Base-by-base conservation (phyloP, 2,113 vertebrate genomes). In the Lichenostomus cassidix region DNA sequence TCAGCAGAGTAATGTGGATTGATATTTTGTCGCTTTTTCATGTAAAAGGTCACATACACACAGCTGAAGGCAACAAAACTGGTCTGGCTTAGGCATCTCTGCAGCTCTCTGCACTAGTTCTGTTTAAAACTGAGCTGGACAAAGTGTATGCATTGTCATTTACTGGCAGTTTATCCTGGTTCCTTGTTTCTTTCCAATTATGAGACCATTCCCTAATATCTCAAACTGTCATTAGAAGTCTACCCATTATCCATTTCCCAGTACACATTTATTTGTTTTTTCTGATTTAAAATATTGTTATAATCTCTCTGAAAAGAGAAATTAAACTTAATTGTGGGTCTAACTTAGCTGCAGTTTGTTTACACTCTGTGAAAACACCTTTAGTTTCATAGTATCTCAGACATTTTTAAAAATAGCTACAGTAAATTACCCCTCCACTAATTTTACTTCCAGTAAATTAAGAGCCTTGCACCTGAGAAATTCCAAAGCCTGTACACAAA, bases 401-500 rank as follows among this genome's bases (percentile, higher is more conserved):
- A 81, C 18, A 75, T 47, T 75, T 93, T 49, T 20, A 39, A 35
- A 86, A 94, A 95, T 87, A 67, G 60, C 64, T 96, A 6, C 90
- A 89, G 64, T 75, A 90, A 37, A 80, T 92, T 83, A 39, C 29
- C 2, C 6, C 5, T 8, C 13, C 4, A 7, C 62, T 91, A 83
- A 65, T 96, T 92, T 96, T 58, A 29, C 42, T 92, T 93, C 53
- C 67, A 92, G 81, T n/a, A 91, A 81, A 87, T 10, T 39, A 50
- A 93, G 76, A 87, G 69, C 12, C 94, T 92, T 95, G 60, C 11
- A 63, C 86, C 88, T 92, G 31, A 94, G 78, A 92, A 82, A 77
- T 93, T 95, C 44, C 80, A 80, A 95, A 89, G 23, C 33, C 69
- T 70, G 68, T 85, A 62, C 29, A 92, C 87, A 70, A 84, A 58